phyloP scores from a whole-genome alignment of 2,797 vertebrate species.

The Chelmon rostratus region DNA sequence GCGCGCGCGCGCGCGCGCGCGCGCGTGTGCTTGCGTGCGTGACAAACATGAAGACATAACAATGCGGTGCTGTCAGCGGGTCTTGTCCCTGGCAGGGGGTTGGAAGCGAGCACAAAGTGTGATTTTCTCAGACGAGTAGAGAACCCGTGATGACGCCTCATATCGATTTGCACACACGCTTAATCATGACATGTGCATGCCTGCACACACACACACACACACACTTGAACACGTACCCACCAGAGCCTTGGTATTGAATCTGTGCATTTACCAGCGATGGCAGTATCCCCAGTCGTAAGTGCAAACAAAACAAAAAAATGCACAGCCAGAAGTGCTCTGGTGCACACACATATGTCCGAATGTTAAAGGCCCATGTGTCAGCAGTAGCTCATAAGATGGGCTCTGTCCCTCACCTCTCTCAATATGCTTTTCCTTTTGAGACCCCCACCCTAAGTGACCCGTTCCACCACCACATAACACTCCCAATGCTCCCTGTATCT shows the following conservation, averaged over 20 bases:
- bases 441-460: slow-evolving; percentile 1
- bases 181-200: background rate
- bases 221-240: slow-evolving; percentile 15
- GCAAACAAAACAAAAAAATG: slow-evolving; percentile 24
- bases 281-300: slow-evolving; percentile 20
- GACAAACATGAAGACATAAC: slow-evolving; percentile 83
- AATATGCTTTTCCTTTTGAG: slow-evolving; percentile 23
- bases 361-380: slow-evolving; percentile 30
- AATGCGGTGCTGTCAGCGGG: slow-evolving; percentile 87
- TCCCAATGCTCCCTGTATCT: slow-evolving; percentile 11
- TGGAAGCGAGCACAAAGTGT: slow-evolving; percentile 83
- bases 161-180: slow-evolving; percentile 55
- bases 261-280: slow-evolving; percentile 45
- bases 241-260: slow-evolving; percentile 33
- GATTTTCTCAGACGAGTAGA: slow-evolving; percentile 91
- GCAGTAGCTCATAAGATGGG: slow-evolving; percentile 32
- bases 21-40: slow-evolving; percentile 42
- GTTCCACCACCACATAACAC: slow-evolving; percentile 8
- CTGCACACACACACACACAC: slow-evolving; percentile 8
- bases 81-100: slow-evolving; percentile 89
- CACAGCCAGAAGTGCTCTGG: background rate
- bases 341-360: background rate
- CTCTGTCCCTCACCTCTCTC: slow-evolving; percentile 22
- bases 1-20: slow-evolving; percentile 35
- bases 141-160: slow-evolving; percentile 87